Conservation (phyloP, 2,113 vertebrate species). For the Lanius ludovicianus region DNA sequence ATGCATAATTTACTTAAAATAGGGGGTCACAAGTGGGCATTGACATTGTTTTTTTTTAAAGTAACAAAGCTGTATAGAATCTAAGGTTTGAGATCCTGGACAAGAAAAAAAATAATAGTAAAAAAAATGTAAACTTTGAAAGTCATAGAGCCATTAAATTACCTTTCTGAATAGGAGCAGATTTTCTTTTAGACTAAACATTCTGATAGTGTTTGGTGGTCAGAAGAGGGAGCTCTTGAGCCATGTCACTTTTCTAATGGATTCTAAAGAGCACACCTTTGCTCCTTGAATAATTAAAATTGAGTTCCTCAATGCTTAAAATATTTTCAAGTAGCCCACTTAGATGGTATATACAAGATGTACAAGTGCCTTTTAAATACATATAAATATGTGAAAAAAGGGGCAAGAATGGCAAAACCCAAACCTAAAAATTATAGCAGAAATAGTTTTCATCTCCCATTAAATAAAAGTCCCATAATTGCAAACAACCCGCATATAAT, state of each 20-base stretch:
- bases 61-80: neutral
- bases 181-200: neutral
- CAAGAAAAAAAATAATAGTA: neutral
- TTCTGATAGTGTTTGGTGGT: neutral
- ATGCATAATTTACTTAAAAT: neutral
- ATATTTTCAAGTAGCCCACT: neutral
- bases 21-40: accelerated
- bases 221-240: slow-evolving; percentile 55
- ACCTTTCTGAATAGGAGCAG: neutral
- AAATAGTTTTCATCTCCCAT: neutral
- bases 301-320: neutral
- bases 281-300: neutral
- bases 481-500: neutral
- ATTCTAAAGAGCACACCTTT: neutral
- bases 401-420: neutral
- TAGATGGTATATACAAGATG: neutral
- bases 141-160: neutral
- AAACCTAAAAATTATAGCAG: neutral
- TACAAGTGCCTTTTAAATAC: neutral
- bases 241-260: neutral
- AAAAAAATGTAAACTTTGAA: neutral
- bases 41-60: neutral
- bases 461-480: neutral
- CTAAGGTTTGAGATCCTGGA: neutral
- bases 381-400: neutral